These are phyloP conservation scores for Polyergus mexicanus DNA, from an alignment of 1,140 invertebrate genomes.

Conservation along the genomic window DNA sequence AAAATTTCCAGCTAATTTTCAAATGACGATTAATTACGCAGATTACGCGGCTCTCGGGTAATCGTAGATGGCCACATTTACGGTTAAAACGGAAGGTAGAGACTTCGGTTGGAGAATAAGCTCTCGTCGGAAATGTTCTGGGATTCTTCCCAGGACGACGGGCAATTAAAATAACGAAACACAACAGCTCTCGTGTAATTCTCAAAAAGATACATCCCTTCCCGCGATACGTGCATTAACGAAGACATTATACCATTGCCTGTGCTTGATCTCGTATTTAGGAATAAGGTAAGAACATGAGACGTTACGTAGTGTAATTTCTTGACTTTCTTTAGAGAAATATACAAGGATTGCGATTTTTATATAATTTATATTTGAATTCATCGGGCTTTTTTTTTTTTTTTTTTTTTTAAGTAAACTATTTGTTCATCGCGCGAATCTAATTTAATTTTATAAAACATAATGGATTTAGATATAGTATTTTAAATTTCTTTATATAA, in stretches of 20 bases:
- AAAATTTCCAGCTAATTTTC: neutral
- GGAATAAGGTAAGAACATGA: neutral
- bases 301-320: neutral
- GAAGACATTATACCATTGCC: slow-evolving; percentile 32
- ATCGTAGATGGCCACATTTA: slow-evolving; percentile 45
- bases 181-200: slow-evolving; percentile 62
- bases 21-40: slow-evolving; percentile 45
- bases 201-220: slow-evolving; percentile 55
- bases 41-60: slow-evolving; percentile 36
- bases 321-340: neutral
- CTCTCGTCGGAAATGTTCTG: slow-evolving; percentile 75
- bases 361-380: slow-evolving; percentile 28
- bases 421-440: neutral
- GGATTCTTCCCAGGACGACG: slow-evolving; percentile 74
- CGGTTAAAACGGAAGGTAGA: slow-evolving; percentile 48
- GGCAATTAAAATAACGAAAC: slow-evolving; percentile 74
- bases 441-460: slow-evolving; percentile 19
- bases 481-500: neutral
- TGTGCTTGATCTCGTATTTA: slow-evolving; percentile 51
- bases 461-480: slow-evolving; percentile 4
- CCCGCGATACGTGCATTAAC: slow-evolving; percentile 47
- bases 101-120: slow-evolving; percentile 67
- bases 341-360: neutral
- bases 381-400: neutral
- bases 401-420: too few species aligned